phyloP scores from a whole-genome alignment of 2,113 vertebrate genomes.

The Murina feae region DNA sequence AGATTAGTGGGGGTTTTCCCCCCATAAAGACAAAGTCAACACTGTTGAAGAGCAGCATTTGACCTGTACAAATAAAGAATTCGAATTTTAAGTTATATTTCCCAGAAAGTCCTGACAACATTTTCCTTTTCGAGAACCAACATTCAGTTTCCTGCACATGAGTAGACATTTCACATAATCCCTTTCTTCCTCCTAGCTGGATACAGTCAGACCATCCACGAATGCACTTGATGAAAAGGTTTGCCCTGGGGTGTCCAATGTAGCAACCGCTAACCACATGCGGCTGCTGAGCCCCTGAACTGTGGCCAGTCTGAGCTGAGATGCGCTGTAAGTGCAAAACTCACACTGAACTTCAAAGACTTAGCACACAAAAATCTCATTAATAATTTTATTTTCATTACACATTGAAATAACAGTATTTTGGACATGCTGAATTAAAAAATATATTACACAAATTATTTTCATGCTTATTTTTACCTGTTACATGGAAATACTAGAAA shows the following conservation, averaged over 20 bases:
- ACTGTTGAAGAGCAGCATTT: neutral
- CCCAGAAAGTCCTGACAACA: conserved; percentile 8
- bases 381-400: neutral
- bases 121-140: neutral
- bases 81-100: conserved; percentile 14
- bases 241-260: rapidly evolving
- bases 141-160: neutral
- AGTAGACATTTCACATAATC: neutral
- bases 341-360: neutral
- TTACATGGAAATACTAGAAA: neutral
- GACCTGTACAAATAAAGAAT: neutral
- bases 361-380: neutral
- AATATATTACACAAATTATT: neutral
- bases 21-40: conserved; percentile 24
- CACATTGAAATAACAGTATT: neutral
- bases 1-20: neutral
- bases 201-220: neutral
- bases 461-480: neutral
- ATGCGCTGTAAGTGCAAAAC: neutral
- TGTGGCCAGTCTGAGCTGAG: too few relatives aligned
- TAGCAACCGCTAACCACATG: rapidly evolving
- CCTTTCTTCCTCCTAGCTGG: neutral
- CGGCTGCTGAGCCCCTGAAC: neutral
- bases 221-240: neutral
- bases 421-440: neutral